A percentile compares a stretch with the other conserved stretches of the same genome.
phyloP scores from a whole-genome alignment of 2,797 vertebrate genomes.

The Hoplostethus atlanticus region DNA sequence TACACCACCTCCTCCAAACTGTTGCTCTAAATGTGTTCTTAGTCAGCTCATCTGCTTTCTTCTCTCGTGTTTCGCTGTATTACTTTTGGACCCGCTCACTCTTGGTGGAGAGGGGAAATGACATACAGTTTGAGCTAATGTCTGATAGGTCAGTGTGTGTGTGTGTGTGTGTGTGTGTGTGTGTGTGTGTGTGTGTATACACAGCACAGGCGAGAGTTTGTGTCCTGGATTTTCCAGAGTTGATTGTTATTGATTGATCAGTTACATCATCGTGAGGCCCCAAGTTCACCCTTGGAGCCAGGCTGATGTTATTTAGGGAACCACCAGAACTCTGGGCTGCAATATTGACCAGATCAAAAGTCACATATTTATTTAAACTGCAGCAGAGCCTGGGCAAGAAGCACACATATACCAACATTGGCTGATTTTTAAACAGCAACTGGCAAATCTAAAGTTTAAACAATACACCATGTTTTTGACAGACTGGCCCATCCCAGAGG shows the following conservation, averaged over 20 bases:
- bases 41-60: neutral
- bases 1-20: neutral
- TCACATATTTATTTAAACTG: neutral
- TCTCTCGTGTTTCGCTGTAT: neutral
- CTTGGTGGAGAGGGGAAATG: neutral
- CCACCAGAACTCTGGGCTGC: neutral
- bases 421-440: neutral
- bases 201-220: neutral
- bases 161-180: neutral
- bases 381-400: neutral
- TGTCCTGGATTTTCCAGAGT: constrained; percentile 51
- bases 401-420: neutral
- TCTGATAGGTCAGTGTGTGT: neutral
- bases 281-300: constrained; percentile 10
- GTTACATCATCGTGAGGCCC: neutral
- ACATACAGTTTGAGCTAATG: neutral
- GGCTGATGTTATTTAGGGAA: too few relatives aligned
- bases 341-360: constrained; percentile 28
- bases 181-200: neutral
- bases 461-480: too few relatives aligned
- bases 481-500: too few relatives aligned
- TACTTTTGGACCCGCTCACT: neutral
- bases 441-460: neutral
- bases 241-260: constrained; percentile 31
- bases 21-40: neutral